Evolutionary conservation across 2,888 invertebrate genomes (phyloP), one percentile per base, ranked within the genome.

Genomic region (Noctua comes): DNA sequence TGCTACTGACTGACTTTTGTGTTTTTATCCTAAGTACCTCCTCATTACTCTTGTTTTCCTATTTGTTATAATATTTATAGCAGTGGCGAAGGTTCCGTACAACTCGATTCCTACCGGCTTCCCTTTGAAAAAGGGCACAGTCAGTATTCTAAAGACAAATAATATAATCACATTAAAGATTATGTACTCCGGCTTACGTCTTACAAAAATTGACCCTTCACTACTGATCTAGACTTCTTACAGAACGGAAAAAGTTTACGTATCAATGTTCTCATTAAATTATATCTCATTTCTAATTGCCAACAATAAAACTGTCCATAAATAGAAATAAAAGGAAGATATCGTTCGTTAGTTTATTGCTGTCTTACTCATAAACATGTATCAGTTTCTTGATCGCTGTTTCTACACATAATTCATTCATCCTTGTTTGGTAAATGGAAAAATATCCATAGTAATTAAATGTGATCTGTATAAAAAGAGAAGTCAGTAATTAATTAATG

Each of bases 381-480:
- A 84, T 84, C 71, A 72, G 51, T 75, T 16, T 69, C 80, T 40
- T 36, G 59, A 74, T 75, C 24, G 13, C 43, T 68, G 59, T 62
- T 72, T 27, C 21, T 51, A 74, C 54, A 69, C 64, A 77, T 81
- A 82, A 68, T 77, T 82, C 57, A 83, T 84, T 75, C 36, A 65
- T 62, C 80, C 83, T 40, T 84, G n/a, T 84, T 80, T 80, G 83
- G 83, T 46, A 75, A 68, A 72, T 81, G 57, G 64, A 83, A 84
- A 71, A 84, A 78, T 77, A 77, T 72, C 6, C 3, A 18, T 16
- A 10, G 51, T 59, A 84, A 84, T 85, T 84, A 85, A 73, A 78
- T 69, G 76, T 76, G 82, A 83, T 73, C 51, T 70, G n/a, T 79
- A 24, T 73, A 51, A 13, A 65, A 27, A 31, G 24, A 62, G 72